These are phyloP conservation scores for Epiblema foenella DNA, from an alignment of 2,888 invertebrate species.

Conservation along the genomic window DNA sequence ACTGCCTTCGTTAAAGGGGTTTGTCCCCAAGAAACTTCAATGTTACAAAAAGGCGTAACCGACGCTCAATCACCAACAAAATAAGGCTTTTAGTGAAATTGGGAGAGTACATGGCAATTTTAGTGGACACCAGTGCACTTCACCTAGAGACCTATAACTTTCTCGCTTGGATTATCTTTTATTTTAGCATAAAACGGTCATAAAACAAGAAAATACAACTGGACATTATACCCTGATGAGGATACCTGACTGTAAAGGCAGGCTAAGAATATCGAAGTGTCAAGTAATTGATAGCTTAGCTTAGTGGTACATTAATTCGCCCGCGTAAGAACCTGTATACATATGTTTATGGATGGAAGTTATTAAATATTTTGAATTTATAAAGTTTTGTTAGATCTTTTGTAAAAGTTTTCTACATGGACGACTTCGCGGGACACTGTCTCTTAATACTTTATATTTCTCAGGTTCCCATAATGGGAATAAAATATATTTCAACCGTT, in stretches of 20 bases:
- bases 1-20: constrained; percentile 23
- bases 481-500: too few species aligned
- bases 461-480: too few species aligned
- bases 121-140: background rate
- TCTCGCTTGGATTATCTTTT: background rate
- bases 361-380: too few species aligned
- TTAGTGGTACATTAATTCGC: background rate
- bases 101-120: constrained; percentile 1
- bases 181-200: constrained; percentile 2
- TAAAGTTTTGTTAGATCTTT: too few species aligned
- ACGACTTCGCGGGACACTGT: too few species aligned
- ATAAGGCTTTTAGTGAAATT: background rate
- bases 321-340: background rate
- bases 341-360: too few species aligned
- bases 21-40: constrained; percentile 6
- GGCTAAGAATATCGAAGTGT: background rate
- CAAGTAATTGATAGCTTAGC: background rate
- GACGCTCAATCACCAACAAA: background rate
- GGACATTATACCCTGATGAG: background rate
- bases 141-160: constrained; percentile 12
- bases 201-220: constrained; percentile 10
- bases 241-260: background rate
- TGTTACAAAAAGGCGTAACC: background rate
- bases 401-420: too few species aligned
- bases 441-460: too few species aligned